Base-by-base conservation (phyloP, 2,113 vertebrate species). In the Setophaga kirtlandii region DNA sequence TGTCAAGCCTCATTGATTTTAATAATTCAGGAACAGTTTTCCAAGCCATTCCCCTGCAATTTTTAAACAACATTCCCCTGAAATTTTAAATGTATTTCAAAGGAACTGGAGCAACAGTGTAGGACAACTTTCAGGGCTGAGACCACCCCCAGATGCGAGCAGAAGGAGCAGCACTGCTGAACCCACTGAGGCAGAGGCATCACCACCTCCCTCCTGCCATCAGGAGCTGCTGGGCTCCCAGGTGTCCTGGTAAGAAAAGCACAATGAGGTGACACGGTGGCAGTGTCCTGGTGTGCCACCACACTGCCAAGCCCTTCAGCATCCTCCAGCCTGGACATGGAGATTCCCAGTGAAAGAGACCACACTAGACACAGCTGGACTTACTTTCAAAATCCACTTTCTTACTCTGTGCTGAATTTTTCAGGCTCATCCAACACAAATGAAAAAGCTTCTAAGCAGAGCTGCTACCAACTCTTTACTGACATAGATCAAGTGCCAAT, bases 321-420 rank as follows among this genome's bases (percentile, higher is more conserved):
- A 1, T 17, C 55, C 64, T 22, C 2, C 44, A 89, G 44, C 44
- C 35, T 0, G 0, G 64, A 33, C 63, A 39, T 0, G 0, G 63
- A 12, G 44, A 12, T 39, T 64, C 15, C n/a, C 67, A 62, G 59
- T 10, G 11, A 31, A 35, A 27, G 60, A 80, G 19, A 50, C 11
- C 33, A 28, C 58, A 71, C 6, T 30, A 16, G 9, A 5, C 12
- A 1, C 0, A 1, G 8, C 27, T 15, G 6, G 12, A 56, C 18
- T 27, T 15, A 19, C 11, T 42, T 25, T 13, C 14, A 35, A 76
- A 33, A 59, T 33, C 11, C 30, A 4, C 21, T 68, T 70, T 23
- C 33, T 50, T 13, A 58, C 5, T 12, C 69, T 4, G 21, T 16
- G 10, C 11, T 28, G 77, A 16, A 24, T 6, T 78, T 93, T 75